These are phyloP conservation scores for Triops longicaudatus DNA, from an alignment of 1,140 invertebrate species.

Conservation along the genomic window DNA sequence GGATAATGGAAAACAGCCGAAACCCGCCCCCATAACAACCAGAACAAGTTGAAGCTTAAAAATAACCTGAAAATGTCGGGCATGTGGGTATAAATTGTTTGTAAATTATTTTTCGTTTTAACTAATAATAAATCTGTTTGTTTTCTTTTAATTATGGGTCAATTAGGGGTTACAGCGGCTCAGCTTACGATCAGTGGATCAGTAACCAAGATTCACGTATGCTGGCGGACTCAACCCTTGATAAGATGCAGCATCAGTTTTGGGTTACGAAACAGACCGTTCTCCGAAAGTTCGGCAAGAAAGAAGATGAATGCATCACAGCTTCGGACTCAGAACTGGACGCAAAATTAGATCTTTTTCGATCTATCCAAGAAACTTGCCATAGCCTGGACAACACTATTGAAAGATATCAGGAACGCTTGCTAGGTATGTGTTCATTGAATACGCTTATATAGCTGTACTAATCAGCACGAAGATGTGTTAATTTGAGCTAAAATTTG, in stretches of 20 bases:
- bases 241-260: conserved; percentile 89
- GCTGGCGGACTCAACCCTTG: conserved; percentile 40
- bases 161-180: neutral
- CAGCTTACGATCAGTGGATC: neutral
- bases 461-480: no score
- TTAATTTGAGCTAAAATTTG: neutral
- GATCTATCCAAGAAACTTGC: conserved; percentile 88
- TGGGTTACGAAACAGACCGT: conserved; percentile 97
- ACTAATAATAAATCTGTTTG: neutral
- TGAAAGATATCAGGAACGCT: conserved; percentile 86
- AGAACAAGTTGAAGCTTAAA: neutral
- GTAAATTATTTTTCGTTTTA: neutral
- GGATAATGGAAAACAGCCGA: no score
- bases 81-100: neutral
- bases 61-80: neutral
- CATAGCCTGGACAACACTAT: conserved; percentile 78
- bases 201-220: neutral
- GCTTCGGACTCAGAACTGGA: conserved; percentile 94
- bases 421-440: conserved; percentile 59
- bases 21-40: no score
- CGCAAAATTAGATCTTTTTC: conserved; percentile 92
- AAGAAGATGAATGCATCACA: conserved; percentile 94
- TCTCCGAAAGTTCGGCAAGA: conserved; percentile 86
- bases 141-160: neutral
- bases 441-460: neutral